A percentile compares a stretch with the other conserved stretches of the same genome.
These are phyloP conservation scores for Cyphomyrmex costatus DNA, from an alignment of 1,140 invertebrate species.

Conservation along the genomic window DNA sequence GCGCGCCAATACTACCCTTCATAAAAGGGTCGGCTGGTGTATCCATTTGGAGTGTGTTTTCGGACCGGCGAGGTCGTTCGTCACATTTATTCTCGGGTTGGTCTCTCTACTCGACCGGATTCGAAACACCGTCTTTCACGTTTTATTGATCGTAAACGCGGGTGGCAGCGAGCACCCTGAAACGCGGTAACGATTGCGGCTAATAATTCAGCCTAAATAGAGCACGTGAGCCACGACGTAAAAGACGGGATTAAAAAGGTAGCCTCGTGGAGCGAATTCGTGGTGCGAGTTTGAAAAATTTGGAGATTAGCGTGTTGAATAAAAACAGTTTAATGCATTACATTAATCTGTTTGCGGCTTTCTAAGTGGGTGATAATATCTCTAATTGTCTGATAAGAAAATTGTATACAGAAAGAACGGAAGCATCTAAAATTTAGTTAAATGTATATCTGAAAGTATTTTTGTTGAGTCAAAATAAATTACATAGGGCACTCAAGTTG, in stretches of 20 bases:
- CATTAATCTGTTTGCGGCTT: conserved; percentile 12
- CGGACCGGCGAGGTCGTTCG: not conserved
- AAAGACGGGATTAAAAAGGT: conserved; percentile 50
- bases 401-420: not conserved
- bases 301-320: conserved; percentile 41
- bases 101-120: conserved; percentile 17
- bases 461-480: too few relatives aligned
- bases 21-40: conserved; percentile 1
- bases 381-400: conserved; percentile 20
- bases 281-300: conserved; percentile 34
- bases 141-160: conserved; percentile 64
- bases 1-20: not conserved
- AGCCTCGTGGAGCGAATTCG: conserved; percentile 12
- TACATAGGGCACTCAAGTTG: too few relatives aligned
- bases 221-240: conserved; percentile 12
- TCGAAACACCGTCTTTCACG: conserved; percentile 46
- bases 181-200: conserved; percentile 37
- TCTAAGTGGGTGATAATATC: conserved; percentile 16
- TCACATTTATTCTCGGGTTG: conserved; percentile 45
- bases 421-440: too few relatives aligned
- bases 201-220: conserved; percentile 58
- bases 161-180: conserved; percentile 16
- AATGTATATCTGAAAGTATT: too few relatives aligned
- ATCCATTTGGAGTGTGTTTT: conserved; percentile 32
- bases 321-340: not conserved